These are phyloP conservation scores for Barnardius zonarius DNA, from an alignment of 2,113 vertebrate species.

Conservation along the genomic window DNA sequence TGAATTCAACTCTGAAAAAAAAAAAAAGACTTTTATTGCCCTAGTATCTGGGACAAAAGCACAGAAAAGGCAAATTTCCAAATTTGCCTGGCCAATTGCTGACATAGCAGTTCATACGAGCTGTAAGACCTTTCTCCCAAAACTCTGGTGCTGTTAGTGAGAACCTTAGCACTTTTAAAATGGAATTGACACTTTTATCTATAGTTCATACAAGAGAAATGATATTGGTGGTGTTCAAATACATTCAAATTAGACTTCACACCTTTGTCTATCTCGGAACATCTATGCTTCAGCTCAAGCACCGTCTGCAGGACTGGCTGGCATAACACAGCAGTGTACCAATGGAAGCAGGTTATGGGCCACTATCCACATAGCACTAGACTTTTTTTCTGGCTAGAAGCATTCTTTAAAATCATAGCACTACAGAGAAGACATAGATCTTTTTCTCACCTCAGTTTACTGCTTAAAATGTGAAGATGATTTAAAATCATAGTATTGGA, in stretches of 20 bases:
- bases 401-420: not conserved
- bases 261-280: not conserved
- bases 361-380: not conserved
- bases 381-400: not conserved
- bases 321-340: not conserved
- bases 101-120: not conserved
- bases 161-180: not conserved
- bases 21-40: not conserved
- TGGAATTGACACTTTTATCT: not conserved
- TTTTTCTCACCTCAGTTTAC: not conserved
- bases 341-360: not conserved
- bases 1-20: not conserved
- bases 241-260: not conserved
- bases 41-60: not conserved
- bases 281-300: not conserved
- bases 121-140: not conserved
- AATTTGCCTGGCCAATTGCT: not conserved
- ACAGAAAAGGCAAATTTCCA: not conserved
- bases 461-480: not conserved
- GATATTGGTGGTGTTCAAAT: not conserved
- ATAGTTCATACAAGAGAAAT: not conserved
- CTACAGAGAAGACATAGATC: not conserved
- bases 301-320: not conserved
- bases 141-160: not conserved
- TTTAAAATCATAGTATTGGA: not conserved